A percentile compares a stretch with the other conserved stretches of the same genome.
Evolutionary conservation across 2,797 vertebrate genomes (phyloP).

Genomic region (Eidolon dupreanum): DNA sequence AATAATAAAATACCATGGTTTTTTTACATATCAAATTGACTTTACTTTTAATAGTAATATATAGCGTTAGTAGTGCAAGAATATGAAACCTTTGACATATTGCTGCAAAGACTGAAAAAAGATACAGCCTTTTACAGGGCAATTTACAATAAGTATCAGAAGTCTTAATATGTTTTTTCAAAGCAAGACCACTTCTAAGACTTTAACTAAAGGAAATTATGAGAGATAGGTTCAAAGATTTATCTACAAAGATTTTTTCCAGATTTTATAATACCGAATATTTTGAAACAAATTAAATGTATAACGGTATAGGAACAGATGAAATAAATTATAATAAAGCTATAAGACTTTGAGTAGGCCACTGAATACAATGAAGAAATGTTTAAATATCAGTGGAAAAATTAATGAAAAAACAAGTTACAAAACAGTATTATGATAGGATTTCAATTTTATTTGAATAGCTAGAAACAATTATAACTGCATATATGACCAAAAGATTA

Average conservation of each 20-base stretch:
- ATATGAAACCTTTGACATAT: neutral
- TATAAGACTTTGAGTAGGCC: neutral
- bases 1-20: neutral
- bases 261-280: neutral
- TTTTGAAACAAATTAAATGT: neutral
- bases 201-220: neutral
- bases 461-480: neutral
- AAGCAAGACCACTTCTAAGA: neutral
- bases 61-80: neutral
- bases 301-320: neutral
- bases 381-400: neutral
- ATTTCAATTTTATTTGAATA: neutral
- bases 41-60: neutral
- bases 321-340: neutral
- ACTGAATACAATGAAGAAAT: neutral
- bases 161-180: neutral
- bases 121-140: neutral
- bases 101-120: neutral
- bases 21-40: neutral
- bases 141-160: neutral
- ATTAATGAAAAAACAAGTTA: neutral
- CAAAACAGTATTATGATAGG: neutral
- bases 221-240: neutral
- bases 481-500: neutral
- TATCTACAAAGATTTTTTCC: neutral